These are phyloP conservation scores for Danio rerio DNA, from an alignment of 2,113 vertebrate species.

Conservation along the genomic window DNA sequence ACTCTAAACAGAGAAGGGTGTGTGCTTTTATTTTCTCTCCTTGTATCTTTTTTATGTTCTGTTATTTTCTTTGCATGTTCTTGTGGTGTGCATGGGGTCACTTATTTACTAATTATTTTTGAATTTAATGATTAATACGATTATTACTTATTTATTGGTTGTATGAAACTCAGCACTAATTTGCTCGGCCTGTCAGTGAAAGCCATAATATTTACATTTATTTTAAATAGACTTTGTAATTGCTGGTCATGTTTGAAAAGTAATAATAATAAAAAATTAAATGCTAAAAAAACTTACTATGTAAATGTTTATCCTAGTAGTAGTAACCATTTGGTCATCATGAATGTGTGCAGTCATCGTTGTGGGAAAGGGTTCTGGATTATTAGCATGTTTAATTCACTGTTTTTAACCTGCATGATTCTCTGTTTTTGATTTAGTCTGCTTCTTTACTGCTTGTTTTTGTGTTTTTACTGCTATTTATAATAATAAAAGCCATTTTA, in stretches of 20 bases:
- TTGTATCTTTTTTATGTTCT: constrained; percentile 22
- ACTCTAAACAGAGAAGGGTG: constrained; percentile 67
- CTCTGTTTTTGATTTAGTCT: not conserved
- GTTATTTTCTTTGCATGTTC: constrained; percentile 58
- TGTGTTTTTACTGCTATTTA: not conserved
- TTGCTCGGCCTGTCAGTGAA: no score
- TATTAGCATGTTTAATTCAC: not conserved
- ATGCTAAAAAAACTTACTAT: not conserved
- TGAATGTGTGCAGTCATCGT: not conserved
- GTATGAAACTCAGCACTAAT: no score
- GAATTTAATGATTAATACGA: not conserved
- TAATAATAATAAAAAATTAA: not conserved
- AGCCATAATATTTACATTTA: no score
- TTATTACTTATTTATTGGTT: no score
- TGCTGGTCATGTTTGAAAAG: not conserved
- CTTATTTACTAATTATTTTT: not conserved
- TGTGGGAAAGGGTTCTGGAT: not conserved
- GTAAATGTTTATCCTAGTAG: no score
- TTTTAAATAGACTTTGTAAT: not conserved
- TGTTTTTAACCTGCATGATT: constrained; percentile 16
- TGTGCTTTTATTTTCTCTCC: constrained; percentile 37
- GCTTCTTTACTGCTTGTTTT: constrained; percentile 31
- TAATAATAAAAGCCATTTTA: not conserved
- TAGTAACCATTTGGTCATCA: not conserved
- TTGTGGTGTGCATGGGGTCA: not conserved